Conservation (phyloP, 1,140 invertebrate species). For the Polypedilum pembai region DNA sequence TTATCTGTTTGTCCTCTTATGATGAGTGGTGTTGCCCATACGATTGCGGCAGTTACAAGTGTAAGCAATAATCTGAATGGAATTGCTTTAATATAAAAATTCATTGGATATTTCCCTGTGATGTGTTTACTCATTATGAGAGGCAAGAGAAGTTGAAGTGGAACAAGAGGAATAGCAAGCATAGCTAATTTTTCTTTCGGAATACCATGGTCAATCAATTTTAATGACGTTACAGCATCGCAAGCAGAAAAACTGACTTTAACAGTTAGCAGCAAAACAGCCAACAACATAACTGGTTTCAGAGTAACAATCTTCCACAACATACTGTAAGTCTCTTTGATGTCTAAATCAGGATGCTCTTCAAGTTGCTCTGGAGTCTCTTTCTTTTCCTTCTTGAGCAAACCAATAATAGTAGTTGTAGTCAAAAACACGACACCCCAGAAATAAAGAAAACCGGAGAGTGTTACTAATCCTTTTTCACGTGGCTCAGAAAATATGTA, state of each 20-base stretch:
- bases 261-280: slow-evolving; percentile 76
- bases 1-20: slow-evolving; percentile 48
- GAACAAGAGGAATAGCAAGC: slow-evolving; percentile 84
- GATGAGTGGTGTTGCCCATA: slow-evolving; percentile 78
- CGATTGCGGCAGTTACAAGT: slow-evolving; percentile 69
- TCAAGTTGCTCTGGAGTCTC: slow-evolving; percentile 43
- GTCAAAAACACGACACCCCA: slow-evolving; percentile 91
- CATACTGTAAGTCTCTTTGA: slow-evolving; percentile 76
- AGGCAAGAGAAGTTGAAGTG: slow-evolving; percentile 90
- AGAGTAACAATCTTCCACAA: slow-evolving; percentile 78
- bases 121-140: slow-evolving; percentile 83
- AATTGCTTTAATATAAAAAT: slow-evolving; percentile 82
- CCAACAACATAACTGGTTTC: slow-evolving; percentile 67
- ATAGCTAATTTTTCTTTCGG: slow-evolving; percentile 92
- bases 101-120: slow-evolving; percentile 76
- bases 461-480: slow-evolving; percentile 68
- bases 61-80: slow-evolving; percentile 82
- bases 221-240: slow-evolving; percentile 89
- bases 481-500: slow-evolving; percentile 74
- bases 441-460: slow-evolving; percentile 86
- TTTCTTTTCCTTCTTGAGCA: slow-evolving; percentile 80
- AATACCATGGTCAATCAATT: slow-evolving; percentile 90
- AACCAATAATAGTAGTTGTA: slow-evolving; percentile 80
- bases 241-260: slow-evolving; percentile 96
- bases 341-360: slow-evolving; percentile 51